Base-by-base conservation (phyloP, 2,797 vertebrate species). In the Enteromius viviparus region DNA sequence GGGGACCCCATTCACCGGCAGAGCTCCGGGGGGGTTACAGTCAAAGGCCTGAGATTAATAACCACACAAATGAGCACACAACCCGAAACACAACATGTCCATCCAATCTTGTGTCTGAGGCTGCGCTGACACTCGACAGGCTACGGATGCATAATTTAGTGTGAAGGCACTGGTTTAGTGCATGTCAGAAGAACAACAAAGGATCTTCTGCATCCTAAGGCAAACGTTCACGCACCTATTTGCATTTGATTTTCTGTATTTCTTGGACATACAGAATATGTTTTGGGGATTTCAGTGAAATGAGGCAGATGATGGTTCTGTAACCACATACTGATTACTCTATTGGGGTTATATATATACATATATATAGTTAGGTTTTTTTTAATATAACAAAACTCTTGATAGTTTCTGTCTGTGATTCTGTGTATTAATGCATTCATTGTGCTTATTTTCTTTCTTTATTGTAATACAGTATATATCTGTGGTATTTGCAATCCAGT, bases 131-230 rank as follows among this genome's bases (percentile, higher is more conserved):
- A 76, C 55, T 75, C 65, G 76, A 47, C 86, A 86, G 81, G 17
- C 82, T 74, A 29, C 45, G 74, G 58, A 72, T 76, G 72, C 60
- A 89, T 85, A 80, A 70, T 89, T 86, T 69, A 76, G 26, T 72
- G 49, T 84, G 34, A 80, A 69, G 58, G 70, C 70, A 76, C 42
- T 32, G 64, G 69, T 79, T 75, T 76, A 40, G 78, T 29, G 47
- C 45, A 51, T 79, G 19, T 53, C 10, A 23, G 21, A 26, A 66
- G 26, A 65, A 78, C 26, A 34, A 49, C 58, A 15, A 65, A 34
- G 6, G 4, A 32, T 32, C 15, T 58, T 53, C 53, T 45, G 75
- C 26, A 26, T 79, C 32, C 19, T 37, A 26, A 68, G 17, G 29
- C 19, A 23, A 21, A 47, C 15, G 14, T 78, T 51, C 19, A 34